Evolutionary conservation across 2,797 vertebrate species (phyloP).

Genomic region (Schizopygopsis pylzovi): DNA sequence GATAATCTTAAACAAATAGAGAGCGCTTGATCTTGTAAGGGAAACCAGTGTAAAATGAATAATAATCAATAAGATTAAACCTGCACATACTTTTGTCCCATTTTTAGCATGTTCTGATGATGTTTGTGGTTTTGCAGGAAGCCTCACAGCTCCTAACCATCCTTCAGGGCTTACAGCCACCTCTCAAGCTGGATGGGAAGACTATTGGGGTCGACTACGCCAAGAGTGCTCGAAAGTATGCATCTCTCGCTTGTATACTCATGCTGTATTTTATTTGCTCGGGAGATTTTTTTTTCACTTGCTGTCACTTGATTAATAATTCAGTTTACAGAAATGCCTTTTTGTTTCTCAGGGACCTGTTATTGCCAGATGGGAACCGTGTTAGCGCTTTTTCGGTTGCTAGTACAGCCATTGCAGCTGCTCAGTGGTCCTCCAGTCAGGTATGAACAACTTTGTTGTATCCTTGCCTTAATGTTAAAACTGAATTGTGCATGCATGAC

Average conservation of each 20-base stretch:
- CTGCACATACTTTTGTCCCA: not conserved
- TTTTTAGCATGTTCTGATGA: not conserved
- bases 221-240: constrained; percentile 98
- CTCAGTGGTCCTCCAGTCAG: constrained; percentile 99
- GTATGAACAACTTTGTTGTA: constrained; percentile 69
- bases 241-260: constrained; percentile 44
- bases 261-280: not conserved
- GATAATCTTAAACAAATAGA: not conserved
- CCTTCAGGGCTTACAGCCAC: constrained; percentile 94
- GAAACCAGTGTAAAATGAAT: not conserved
- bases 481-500: not conserved
- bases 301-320: not conserved
- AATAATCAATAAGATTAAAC: not conserved
- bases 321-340: not conserved
- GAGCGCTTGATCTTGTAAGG: not conserved
- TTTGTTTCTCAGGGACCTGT: constrained; percentile 83
- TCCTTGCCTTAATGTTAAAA: not conserved
- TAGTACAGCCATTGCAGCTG: constrained; percentile 97
- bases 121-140: constrained; percentile 79
- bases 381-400: constrained; percentile 98
- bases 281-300: not conserved
- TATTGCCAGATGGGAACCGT: constrained; percentile 94
- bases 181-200: constrained; percentile 96
- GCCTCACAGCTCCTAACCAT: constrained; percentile 97
- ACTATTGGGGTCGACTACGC: constrained; percentile 98